These are phyloP conservation scores for Globia sparganii DNA, from an alignment of 2,888 invertebrate genomes.

Conservation along the genomic window DNA sequence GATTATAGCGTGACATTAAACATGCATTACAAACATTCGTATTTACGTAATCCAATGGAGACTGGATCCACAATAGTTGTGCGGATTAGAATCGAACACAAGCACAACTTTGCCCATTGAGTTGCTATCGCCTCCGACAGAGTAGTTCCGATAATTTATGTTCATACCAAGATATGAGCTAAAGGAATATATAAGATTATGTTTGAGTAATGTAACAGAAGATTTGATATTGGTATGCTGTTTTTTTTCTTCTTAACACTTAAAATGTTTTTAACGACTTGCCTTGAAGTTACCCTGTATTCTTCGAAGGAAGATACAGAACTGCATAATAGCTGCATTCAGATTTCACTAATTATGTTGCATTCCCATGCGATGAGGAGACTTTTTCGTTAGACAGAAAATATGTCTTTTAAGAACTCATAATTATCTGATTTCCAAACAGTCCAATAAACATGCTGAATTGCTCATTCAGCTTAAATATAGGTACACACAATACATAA, in stretches of 20 bases:
- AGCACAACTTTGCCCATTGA: constrained; percentile 59
- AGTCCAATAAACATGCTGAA: background rate
- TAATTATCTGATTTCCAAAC: background rate
- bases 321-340: background rate
- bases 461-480: background rate
- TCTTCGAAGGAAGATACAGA: background rate
- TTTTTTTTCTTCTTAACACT: background rate
- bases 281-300: background rate
- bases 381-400: background rate
- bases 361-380: background rate
- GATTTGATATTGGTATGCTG: background rate
- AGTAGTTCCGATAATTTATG: constrained; percentile 56
- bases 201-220: constrained; percentile 1
- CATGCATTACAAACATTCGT: constrained; percentile 53
- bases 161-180: constrained; percentile 54
- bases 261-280: background rate
- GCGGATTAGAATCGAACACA: constrained; percentile 59
- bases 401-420: background rate
- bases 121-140: constrained; percentile 50
- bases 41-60: constrained; percentile 56
- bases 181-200: constrained; percentile 41
- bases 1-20: constrained; percentile 41
- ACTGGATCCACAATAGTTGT: constrained; percentile 56
- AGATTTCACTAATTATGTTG: background rate
- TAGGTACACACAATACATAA: background rate